Evolutionary conservation across 2,797 vertebrate species (phyloP), one percentile per base, ranked within the genome.

Genomic region (Microctenopoma steveboyesi): DNA sequence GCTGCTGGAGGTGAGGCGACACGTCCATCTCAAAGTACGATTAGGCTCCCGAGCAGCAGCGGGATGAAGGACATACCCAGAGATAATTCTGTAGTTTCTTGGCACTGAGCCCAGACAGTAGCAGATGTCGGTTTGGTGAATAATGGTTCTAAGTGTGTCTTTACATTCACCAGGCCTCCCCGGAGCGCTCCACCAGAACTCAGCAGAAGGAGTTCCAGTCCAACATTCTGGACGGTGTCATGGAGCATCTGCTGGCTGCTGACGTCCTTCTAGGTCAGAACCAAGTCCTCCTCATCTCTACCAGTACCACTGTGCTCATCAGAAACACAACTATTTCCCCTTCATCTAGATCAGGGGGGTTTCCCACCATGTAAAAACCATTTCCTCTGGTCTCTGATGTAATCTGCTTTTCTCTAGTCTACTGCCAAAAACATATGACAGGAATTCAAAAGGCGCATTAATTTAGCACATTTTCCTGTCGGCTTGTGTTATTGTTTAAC

Each of bases 201-300:
- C 98, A 99, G 86, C 98, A 99, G 92, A 99, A 99, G 62, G 98
- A 99, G 88, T 99, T 99, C 82, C 98, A 99, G 89, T 99, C 98
- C 0, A 96, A 96, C 12, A 95, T 99, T 91, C 92, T 99, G 90
- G 97, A 99, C 68, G 95, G 96, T 7, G 98, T 99, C 74, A 99
- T 99, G 97, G 97, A 99, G 81, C 98, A 99, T 78, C 94, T 99
- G 51, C 95, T 99, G 77, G 97, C 98, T 22, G 97, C 98, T 63
- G 98, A 99, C 75, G 97, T 99, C 61, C 93, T 99, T 69, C 49
- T 99, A 70, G 98, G 98, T 99, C 86, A 93, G 82, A 64, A n/a
- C 30, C 2, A 64, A 68, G 1, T 51, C 67, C 22, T 57, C 12
- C 42, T 3, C 25, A n/a, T 13, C 2, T 35, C 37, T 10, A 0